Evolutionary conservation across 2,888 invertebrate species (phyloP), one percentile per base, ranked within the genome.

Genomic region (Tachystola acroxantha): DNA sequence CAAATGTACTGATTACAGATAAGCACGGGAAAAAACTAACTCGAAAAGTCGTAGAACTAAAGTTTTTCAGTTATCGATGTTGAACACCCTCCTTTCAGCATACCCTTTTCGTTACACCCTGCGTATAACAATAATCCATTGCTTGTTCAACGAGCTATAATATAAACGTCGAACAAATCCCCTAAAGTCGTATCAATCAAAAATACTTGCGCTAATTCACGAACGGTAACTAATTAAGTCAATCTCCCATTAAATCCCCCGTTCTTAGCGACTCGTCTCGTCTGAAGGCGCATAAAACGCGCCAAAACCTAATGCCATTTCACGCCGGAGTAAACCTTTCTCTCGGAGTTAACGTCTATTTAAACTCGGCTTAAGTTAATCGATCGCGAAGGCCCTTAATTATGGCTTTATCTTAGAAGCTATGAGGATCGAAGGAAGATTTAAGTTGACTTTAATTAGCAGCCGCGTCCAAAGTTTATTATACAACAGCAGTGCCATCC

Each of bases 241-340:
- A 82, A 82, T 82, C 80, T 72, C 53, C 72, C 74, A 77, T 84
- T 69, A 81, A 84, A 81, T 68, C 81, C 70, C 76, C 82, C 70
- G 77, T 81, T 80, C 81, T 84, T 81, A 81, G 80, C 82, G 69
- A 74, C 71, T 82, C 69, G 72, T 73, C 76, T 61, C 57, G 53
- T 64, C 63, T 64, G 53, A 44, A 63, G 60, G 58, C 54, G 64
- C 64, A 79, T 78, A 79, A 84, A 85, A 81, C 71, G 80, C 79
- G 80, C 76, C 82, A 85, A 84, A 84, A 85, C 82, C 82, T 87
- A 86, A 87, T 81, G 76, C 84, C 82, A 86, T 87, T 87, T 85
- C 84, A 87, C 86, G 85, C 66, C 69, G 79, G 84, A 85, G 82
- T 86, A 85, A 84, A 85, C 87, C 87, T 81, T 85, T 88, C 87